These are phyloP conservation scores for Cyrtonyx montezumae DNA, from an alignment of 2,113 vertebrate species.

Conservation along the genomic window DNA sequence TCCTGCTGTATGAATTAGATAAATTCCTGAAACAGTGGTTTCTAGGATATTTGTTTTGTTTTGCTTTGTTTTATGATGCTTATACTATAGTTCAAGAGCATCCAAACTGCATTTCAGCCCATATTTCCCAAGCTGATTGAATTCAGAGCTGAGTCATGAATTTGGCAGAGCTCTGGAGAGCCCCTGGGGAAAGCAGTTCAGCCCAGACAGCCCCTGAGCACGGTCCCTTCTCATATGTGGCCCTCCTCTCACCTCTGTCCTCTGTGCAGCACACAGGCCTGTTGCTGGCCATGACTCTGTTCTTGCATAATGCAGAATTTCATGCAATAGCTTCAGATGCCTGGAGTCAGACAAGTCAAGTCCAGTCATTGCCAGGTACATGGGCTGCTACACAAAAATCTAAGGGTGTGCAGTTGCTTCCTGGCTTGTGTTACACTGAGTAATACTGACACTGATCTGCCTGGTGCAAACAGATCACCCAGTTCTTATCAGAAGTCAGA, in stretches of 20 bases:
- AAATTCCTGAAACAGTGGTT: neutral
- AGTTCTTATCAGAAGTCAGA: slow-evolving; percentile 49
- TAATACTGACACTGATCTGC: neutral
- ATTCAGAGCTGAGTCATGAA: neutral
- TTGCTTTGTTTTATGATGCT: neutral
- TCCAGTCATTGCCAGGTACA: neutral
- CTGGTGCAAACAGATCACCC: neutral
- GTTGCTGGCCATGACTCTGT: neutral
- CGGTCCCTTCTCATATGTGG: neutral
- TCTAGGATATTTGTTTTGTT: neutral
- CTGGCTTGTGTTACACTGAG: slow-evolving; percentile 18
- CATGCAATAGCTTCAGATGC: neutral
- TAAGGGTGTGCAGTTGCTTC: neutral
- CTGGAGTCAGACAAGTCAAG: neutral
- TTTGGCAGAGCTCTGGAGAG: neutral
- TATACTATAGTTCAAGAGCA: neutral
- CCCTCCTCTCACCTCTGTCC: neutral
- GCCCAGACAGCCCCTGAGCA: neutral
- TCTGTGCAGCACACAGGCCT: neutral
- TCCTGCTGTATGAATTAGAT: neutral
- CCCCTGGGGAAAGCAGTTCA: neutral
- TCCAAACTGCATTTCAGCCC: neutral
- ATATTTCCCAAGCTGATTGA: neutral
- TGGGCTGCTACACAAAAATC: neutral
- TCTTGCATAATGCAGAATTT: neutral